These are phyloP conservation scores for Parotocinclus haroldoi DNA, from an alignment of 2,797 vertebrate species.

Conservation along the genomic window DNA sequence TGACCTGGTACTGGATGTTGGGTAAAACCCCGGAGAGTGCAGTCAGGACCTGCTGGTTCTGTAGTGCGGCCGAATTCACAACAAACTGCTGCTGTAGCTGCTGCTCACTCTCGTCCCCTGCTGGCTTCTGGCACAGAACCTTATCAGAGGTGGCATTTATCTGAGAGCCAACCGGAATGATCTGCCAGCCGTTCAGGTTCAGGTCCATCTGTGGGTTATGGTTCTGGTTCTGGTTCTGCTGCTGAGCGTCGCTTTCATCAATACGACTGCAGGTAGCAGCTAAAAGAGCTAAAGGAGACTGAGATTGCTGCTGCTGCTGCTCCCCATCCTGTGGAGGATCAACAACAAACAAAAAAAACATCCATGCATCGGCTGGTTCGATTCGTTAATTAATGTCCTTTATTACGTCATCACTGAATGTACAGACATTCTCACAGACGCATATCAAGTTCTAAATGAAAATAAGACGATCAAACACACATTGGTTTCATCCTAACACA, in stretches of 20 bases:
- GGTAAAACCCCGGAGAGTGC: slow-evolving; percentile 85
- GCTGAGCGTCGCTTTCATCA: slow-evolving; percentile 80
- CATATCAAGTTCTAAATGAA: too few species aligned
- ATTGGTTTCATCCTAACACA: too few species aligned
- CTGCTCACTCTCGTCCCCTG: slow-evolving; percentile 60
- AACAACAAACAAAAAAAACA: not conserved
- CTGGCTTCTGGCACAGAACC: slow-evolving; percentile 64
- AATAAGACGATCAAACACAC: too few species aligned
- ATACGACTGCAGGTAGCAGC: slow-evolving; percentile 97
- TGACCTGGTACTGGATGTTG: slow-evolving; percentile 96
- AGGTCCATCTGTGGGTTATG: slow-evolving; percentile 82
- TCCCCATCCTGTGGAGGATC: slow-evolving; percentile 79
- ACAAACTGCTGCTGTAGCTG: slow-evolving; percentile 83
- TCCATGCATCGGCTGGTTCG: too few species aligned
- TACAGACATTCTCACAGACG: too few species aligned
- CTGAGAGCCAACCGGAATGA: slow-evolving; percentile 75
- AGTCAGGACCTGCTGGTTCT: slow-evolving; percentile 88
- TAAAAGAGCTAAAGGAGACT: slow-evolving; percentile 90
- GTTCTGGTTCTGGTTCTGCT: slow-evolving; percentile 77
- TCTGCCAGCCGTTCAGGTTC: slow-evolving; percentile 89
- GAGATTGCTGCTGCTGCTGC: slow-evolving; percentile 90
- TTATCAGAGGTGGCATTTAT: slow-evolving; percentile 67
- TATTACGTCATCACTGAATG: too few species aligned
- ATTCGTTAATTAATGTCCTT: too few species aligned
- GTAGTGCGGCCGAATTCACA: slow-evolving; percentile 81